Evolutionary conservation across 1,140 invertebrate species (phyloP), one percentile per base, ranked within the genome.

Genomic region (Hyphantria cunea): DNA sequence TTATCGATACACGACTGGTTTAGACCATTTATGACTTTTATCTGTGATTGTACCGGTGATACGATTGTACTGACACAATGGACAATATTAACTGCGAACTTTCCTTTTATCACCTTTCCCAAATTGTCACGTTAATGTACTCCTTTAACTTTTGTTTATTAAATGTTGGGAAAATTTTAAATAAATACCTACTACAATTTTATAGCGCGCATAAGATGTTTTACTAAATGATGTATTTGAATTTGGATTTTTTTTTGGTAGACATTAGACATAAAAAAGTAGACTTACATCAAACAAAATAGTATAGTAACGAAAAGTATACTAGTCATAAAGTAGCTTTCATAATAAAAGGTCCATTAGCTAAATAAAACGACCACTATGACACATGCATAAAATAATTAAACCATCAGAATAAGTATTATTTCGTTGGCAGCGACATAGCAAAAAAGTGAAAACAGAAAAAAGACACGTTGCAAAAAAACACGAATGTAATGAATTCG

Each of bases 401-500:
- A 81, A 82, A 78, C 62, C 72, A 75, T 79, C 73, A 79, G 76
- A 72, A 72, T 72, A 72, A 53, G 72, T 77, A 82, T 86, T 70
- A 82, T 76, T 78, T 66, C 62, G 72, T 67, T 64, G 67, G 64
- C 60, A 68, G 66, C 60, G 70, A 80, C 74, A 72, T 14, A 66
- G 69, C 52, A 72, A 53, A 68, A 74, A 78, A 83, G 78, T 70
- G 55, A 76, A 60, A 59, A 53, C 60, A 54, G 59, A 67, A 70
- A 71, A 78, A 76, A 77, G 69, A 66, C 53, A 78, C 78, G 77
- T 77, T 78, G 72, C 64, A 72, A 77, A 82, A n/a, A 85, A 85
- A 79, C 71, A 73, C 64, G 69, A 68, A 58, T 53, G 71, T 89
- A 89, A 88, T 89, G 85, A 88, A 86, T 89, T 88, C 78, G 84